phyloP scores from a whole-genome alignment of 2,113 vertebrate species.

The Varanus salvator region DNA sequence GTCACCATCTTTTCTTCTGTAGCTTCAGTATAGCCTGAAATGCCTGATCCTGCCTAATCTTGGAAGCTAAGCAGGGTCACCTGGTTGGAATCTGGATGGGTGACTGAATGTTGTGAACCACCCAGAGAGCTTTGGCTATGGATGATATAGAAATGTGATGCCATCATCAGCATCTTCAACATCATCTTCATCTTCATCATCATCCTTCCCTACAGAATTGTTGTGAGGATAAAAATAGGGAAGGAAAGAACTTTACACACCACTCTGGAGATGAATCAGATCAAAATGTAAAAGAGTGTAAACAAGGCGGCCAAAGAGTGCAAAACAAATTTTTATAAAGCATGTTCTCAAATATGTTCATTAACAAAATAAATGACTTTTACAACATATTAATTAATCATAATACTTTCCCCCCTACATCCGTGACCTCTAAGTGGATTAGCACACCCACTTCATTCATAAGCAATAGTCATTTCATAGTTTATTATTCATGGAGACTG shows the following conservation, averaged over 20 bases:
- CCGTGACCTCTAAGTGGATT: neutral
- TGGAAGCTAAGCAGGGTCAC: too few species aligned
- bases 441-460: neutral
- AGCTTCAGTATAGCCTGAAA: too few species aligned
- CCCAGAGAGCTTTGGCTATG: too few species aligned
- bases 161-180: too few species aligned
- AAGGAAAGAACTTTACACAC: neutral
- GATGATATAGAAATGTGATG: too few species aligned
- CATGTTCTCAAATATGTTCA: neutral
- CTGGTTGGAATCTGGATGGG: too few species aligned
- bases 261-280: neutral
- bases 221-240: neutral
- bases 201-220: neutral
- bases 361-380: neutral
- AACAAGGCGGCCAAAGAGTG: neutral
- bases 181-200: too few species aligned
- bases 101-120: too few species aligned
- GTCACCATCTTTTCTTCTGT: neutral
- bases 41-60: too few species aligned
- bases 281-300: neutral
- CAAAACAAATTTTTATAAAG: neutral
- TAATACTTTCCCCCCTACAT: neutral
- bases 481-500: slow-evolving; percentile 10
- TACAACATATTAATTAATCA: neutral
- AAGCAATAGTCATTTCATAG: neutral